A percentile compares a stretch with the other conserved stretches of the same genome.
Evolutionary conservation across 2,797 vertebrate genomes (phyloP).

Genomic region (Enteromius anoplus): DNA sequence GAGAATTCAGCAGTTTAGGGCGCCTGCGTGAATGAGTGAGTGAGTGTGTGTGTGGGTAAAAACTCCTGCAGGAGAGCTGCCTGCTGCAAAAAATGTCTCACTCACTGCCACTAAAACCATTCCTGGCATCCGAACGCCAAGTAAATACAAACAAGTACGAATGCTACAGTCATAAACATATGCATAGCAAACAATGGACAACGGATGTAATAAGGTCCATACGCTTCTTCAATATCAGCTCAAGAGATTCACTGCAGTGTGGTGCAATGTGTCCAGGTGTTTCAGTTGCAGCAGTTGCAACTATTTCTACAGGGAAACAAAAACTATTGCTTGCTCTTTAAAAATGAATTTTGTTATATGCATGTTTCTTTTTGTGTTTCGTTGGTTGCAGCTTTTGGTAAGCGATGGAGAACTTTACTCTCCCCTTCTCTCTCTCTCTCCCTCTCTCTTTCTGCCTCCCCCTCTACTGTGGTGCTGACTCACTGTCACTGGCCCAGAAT

Average conservation of each 20-base stretch:
- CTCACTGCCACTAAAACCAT: conserved; percentile 40
- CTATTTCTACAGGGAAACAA: conserved; percentile 5
- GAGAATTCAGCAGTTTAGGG: conserved; percentile 78
- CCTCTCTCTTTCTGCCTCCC: background rate
- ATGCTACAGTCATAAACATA: background rate
- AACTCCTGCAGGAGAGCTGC: conserved; percentile 49
- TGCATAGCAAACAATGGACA: background rate
- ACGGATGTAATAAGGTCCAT: background rate
- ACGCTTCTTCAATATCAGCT: conserved; percentile 20
- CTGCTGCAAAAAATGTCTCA: conserved; percentile 41
- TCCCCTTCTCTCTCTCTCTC: background rate
- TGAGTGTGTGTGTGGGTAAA: conserved; percentile 16
- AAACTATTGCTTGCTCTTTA: conserved; percentile 46
- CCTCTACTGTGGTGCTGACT: conserved; percentile 75
- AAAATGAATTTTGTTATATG: conserved; percentile 36
- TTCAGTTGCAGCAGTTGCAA: conserved; percentile 23
- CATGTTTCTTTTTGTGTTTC: conserved; percentile 40
- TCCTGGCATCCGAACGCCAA: conserved; percentile 1
- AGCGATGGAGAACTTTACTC: conserved; percentile 44
- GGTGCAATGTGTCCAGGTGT: conserved; percentile 50
- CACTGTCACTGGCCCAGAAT: conserved; percentile 77
- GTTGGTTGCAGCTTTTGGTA: conserved; percentile 42
- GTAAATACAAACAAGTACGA: background rate
- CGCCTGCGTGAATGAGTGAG: conserved; percentile 36
- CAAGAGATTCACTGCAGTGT: conserved; percentile 50